Percentiles rank a stretch among this genome's conserved stretches.
Evolutionary conservation across 2,797 vertebrate genomes (phyloP).

Genomic region (Naso thynnoides): DNA sequence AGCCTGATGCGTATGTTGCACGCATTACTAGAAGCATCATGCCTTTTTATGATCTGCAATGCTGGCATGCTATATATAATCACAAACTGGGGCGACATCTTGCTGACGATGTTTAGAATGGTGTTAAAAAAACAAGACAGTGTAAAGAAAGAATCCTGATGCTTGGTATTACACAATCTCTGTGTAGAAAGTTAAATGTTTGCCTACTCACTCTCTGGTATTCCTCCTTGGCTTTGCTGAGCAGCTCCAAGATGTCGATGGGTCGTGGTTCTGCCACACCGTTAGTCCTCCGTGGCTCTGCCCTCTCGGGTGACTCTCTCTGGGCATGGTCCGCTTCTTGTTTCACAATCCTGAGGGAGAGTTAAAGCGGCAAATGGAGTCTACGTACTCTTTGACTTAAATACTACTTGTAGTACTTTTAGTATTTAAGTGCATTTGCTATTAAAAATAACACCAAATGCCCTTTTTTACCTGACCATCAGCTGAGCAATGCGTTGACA

Average conservation of each 20-base stretch:
- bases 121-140: too few relatives aligned
- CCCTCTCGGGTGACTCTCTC: slow-evolving; percentile 85
- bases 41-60: too few relatives aligned
- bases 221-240: slow-evolving; percentile 97
- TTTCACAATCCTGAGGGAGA: slow-evolving; percentile 89
- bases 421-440: not conserved
- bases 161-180: too few relatives aligned
- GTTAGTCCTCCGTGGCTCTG: slow-evolving; percentile 85
- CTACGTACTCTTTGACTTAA: not conserved
- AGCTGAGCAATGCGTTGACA: slow-evolving; percentile 97
- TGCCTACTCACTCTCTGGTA: slow-evolving; percentile 91
- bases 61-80: too few relatives aligned
- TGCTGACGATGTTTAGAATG: too few relatives aligned
- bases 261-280: slow-evolving; percentile 87
- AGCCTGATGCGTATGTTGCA: too few relatives aligned
- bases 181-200: not conserved
- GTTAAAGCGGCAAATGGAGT: not conserved
- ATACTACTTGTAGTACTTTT: not conserved
- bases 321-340: slow-evolving; percentile 90
- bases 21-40: too few relatives aligned
- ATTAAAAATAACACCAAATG: not conserved
- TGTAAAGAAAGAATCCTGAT: too few relatives aligned
- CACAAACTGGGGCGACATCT: too few relatives aligned
- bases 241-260: slow-evolving; percentile 96
- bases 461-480: slow-evolving; percentile 93